These are phyloP conservation scores for Tridacna crocea DNA, from an alignment of 2,888 invertebrate species.

Conservation along the genomic window DNA sequence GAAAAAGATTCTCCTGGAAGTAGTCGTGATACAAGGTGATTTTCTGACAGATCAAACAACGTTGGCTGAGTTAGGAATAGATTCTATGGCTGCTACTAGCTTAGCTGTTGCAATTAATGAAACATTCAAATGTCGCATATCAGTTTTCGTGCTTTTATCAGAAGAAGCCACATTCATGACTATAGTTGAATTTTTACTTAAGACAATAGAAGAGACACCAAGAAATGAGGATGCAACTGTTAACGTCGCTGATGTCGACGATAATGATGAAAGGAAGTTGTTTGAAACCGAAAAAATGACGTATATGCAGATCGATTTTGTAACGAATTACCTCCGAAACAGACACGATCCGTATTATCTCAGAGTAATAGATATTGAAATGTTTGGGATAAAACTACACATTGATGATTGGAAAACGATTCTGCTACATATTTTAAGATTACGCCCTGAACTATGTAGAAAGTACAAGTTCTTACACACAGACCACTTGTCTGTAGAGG, in stretches of 20 bases:
- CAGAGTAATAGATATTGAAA: slow-evolving; percentile 42
- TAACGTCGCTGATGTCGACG: not conserved
- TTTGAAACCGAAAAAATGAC: slow-evolving; percentile 32
- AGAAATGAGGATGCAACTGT: not conserved
- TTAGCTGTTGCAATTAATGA: slow-evolving; percentile 48
- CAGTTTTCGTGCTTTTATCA: slow-evolving; percentile 46
- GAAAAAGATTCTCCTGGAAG: slow-evolving; percentile 39
- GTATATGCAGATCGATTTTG: slow-evolving; percentile 44
- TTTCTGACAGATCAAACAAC: slow-evolving; percentile 40
- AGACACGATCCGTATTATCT: slow-evolving; percentile 33
- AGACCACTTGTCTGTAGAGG: slow-evolving; percentile 29
- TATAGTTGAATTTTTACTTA: slow-evolving; percentile 25
- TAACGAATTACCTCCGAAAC: slow-evolving; percentile 38
- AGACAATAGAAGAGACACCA: slow-evolving; percentile 18
- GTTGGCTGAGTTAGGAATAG: slow-evolving; percentile 62
- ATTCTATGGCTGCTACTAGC: slow-evolving; percentile 69
- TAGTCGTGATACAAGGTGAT: slow-evolving; percentile 53
- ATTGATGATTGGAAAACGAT: slow-evolving; percentile 44
- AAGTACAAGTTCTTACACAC: slow-evolving; percentile 32
- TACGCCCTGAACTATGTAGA: slow-evolving; percentile 47
- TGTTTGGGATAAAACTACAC: slow-evolving; percentile 39
- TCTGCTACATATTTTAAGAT: slow-evolving; percentile 39
- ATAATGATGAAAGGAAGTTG: slow-evolving; percentile 10
- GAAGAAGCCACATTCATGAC: slow-evolving; percentile 38
- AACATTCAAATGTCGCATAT: slow-evolving; percentile 39